These are phyloP conservation scores for Emydoidea blandingii DNA, from an alignment of 2,797 vertebrate species.

Conservation along the genomic window DNA sequence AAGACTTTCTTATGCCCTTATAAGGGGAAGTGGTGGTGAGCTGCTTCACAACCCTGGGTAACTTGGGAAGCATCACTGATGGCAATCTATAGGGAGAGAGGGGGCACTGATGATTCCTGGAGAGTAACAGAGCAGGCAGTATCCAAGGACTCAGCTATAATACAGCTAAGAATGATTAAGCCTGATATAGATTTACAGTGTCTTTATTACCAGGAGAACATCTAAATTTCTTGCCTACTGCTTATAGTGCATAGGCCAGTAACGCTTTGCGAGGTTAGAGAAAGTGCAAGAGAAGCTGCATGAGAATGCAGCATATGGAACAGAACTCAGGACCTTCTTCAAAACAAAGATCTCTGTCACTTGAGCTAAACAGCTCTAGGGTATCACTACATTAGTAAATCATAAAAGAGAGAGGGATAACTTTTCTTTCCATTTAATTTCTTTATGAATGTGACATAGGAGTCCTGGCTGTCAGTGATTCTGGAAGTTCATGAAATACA, in stretches of 20 bases:
- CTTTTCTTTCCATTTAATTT: constrained; percentile 49
- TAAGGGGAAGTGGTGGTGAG: not conserved
- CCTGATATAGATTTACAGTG: not conserved
- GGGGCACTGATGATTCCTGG: not conserved
- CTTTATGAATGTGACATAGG: constrained; percentile 19
- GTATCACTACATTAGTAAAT: constrained; percentile 16
- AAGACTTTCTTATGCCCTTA: not conserved
- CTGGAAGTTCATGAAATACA: constrained; percentile 54
- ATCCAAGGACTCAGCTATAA: not conserved
- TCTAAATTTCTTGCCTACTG: not conserved
- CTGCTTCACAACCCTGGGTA: not conserved
- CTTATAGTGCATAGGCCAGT: not conserved
- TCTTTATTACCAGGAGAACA: not conserved
- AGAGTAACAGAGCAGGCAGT: not conserved
- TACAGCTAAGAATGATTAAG: not conserved
- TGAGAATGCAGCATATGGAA: not conserved
- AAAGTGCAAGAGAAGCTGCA: not conserved
- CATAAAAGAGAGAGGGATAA: constrained; percentile 24
- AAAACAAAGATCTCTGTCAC: not conserved
- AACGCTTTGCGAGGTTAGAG: not conserved
- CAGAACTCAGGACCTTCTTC: not conserved
- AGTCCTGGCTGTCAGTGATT: constrained; percentile 50
- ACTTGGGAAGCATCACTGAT: not conserved
- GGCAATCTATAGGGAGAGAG: not conserved
- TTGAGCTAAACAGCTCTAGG: not conserved